Conservation (phyloP, 2,113 vertebrate genomes). For the Vulpes vulpes region DNA sequence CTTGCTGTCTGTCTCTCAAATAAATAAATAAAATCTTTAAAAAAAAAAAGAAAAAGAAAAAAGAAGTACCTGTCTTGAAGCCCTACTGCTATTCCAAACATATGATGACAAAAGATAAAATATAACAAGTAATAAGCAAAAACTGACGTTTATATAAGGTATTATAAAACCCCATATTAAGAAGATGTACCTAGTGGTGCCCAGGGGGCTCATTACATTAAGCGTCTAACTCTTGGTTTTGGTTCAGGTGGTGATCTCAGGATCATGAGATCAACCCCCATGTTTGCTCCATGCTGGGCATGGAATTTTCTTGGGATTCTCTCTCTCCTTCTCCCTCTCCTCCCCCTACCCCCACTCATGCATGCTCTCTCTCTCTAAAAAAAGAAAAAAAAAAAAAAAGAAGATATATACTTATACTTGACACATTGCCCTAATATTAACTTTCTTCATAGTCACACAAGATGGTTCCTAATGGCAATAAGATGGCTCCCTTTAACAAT, state of each 20-base stretch:
- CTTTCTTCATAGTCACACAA: background rate
- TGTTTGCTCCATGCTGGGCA: background rate
- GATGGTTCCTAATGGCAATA: background rate
- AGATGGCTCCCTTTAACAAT: background rate
- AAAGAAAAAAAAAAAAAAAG: background rate
- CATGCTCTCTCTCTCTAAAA: background rate
- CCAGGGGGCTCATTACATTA: background rate
- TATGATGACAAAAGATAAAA: background rate
- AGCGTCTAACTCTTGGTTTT: background rate
- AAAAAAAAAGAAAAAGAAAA: background rate
- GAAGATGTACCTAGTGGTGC: background rate
- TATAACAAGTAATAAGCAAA: background rate
- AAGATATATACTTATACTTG: background rate
- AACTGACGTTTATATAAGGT: background rate
- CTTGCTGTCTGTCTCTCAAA: no score
- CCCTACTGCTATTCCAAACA: background rate
- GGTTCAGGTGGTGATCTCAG: background rate
- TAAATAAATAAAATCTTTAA: no score
- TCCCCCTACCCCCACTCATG: background rate
- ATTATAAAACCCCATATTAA: background rate
- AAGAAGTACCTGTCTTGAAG: background rate
- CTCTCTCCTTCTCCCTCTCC: background rate
- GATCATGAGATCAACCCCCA: background rate
- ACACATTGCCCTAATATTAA: background rate
- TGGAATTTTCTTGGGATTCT: background rate